These are phyloP conservation scores for Tragelaphus eurycerus DNA, from an alignment of 2,797 vertebrate species.

Conservation along the genomic window DNA sequence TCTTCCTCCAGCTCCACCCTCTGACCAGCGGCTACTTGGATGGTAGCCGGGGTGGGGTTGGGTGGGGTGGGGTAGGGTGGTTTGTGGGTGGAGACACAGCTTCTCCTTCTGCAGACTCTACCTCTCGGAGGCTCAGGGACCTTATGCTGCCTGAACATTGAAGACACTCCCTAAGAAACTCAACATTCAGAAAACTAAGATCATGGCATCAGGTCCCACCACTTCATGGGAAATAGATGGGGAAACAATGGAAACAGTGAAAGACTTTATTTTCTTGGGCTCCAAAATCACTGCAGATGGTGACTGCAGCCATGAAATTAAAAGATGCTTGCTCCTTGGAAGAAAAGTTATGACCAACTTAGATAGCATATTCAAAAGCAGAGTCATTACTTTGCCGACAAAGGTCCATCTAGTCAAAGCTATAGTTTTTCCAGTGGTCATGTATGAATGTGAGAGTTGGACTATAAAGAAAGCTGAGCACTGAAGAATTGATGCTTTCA, in stretches of 20 bases:
- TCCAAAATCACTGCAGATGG: neutral
- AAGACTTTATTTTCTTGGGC: neutral
- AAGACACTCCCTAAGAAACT: neutral
- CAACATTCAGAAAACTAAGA: neutral
- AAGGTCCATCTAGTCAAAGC: neutral
- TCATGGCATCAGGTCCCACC: neutral
- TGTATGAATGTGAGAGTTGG: neutral
- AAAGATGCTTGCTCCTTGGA: neutral
- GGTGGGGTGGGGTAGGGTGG: accelerated
- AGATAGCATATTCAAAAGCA: neutral
- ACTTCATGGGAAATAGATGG: neutral
- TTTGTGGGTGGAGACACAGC: accelerated
- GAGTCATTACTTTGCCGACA: neutral
- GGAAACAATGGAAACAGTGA: neutral
- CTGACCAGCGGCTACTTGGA: neutral
- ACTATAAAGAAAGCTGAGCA: neutral
- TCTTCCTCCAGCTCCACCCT: neutral
- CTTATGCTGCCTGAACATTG: neutral
- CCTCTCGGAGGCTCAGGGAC: neutral
- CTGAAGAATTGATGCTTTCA: accelerated
- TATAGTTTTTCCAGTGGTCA: neutral
- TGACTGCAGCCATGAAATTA: neutral
- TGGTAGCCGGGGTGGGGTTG: accelerated
- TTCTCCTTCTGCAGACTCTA: neutral
- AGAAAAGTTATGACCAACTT: neutral